Conservation (phyloP, 2,797 vertebrate species). For the Fratercula arctica region DNA sequence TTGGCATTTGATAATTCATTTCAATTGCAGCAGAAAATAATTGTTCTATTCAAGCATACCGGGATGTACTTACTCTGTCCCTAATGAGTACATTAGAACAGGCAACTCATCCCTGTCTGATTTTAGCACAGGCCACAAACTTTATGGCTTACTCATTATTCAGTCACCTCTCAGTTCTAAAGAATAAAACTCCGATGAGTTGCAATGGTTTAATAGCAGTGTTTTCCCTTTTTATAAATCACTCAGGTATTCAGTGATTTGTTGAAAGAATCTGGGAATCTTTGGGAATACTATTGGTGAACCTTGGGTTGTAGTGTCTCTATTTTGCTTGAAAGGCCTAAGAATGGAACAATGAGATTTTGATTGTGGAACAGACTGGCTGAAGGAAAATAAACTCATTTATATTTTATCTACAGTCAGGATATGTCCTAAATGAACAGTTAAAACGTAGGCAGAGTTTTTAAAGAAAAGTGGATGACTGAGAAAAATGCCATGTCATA, state of each 20-base stretch:
- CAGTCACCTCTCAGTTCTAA: slow-evolving; percentile 22
- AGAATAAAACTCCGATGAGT: slow-evolving; percentile 2
- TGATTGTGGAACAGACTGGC: not conserved
- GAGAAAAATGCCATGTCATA: not conserved
- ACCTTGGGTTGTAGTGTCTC: not conserved
- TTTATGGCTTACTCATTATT: slow-evolving; percentile 50
- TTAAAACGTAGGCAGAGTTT: not conserved
- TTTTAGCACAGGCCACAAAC: slow-evolving; percentile 60
- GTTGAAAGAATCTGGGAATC: not conserved
- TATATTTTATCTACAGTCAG: not conserved
- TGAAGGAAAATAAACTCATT: not conserved
- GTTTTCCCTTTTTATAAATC: not conserved
- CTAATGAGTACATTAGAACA: slow-evolving; percentile 55
- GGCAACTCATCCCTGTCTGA: slow-evolving; percentile 50
- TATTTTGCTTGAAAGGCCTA: not conserved
- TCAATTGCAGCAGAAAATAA: slow-evolving; percentile 54
- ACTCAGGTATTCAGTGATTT: not conserved
- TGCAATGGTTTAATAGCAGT: not conserved
- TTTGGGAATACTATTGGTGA: not conserved
- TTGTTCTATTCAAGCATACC: slow-evolving; percentile 51
- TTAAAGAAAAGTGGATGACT: not conserved
- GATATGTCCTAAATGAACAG: not conserved
- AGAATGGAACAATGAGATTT: not conserved
- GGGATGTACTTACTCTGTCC: slow-evolving; percentile 29
- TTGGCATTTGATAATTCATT: slow-evolving; percentile 55